phyloP scores from a whole-genome alignment of 2,888 invertebrate genomes.

The Aspidiotus rigidus region DNA sequence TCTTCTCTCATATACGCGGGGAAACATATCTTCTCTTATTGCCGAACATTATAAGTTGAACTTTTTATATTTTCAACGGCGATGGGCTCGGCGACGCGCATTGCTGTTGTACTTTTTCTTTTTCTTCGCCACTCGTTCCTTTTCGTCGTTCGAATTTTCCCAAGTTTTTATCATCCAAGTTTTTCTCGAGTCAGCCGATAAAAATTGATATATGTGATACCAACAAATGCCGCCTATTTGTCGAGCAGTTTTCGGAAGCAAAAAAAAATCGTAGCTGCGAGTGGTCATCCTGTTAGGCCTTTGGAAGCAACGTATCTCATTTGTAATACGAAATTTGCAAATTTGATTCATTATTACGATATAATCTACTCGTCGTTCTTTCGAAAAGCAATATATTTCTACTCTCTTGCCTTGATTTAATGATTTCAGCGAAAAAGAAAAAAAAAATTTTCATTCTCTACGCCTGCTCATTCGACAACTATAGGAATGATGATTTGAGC shows the following conservation, averaged over 20 bases:
- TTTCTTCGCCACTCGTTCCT: background rate
- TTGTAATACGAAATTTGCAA: no score
- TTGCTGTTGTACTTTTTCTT: background rate
- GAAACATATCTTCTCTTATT: conserved; percentile 25
- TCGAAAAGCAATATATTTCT: no score
- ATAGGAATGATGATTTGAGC: no score
- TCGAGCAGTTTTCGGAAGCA: conserved; percentile 19
- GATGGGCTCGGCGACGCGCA: conserved; percentile 11
- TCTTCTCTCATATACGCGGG: background rate
- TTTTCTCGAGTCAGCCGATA: conserved; percentile 25
- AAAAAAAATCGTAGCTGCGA: conserved; percentile 22
- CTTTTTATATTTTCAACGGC: conserved; percentile 22
- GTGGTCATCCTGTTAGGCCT: conserved; percentile 21
- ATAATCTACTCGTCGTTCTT: no score
- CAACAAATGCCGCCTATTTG: conserved; percentile 31
- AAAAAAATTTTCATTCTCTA: no score
- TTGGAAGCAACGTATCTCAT: background rate
- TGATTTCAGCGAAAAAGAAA: no score
- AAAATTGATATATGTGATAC: conserved; percentile 30
- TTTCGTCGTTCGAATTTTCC: background rate
- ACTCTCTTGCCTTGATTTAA: no score
- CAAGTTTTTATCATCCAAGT: conserved; percentile 28
- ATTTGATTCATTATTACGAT: no score
- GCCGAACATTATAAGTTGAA: conserved; percentile 27
- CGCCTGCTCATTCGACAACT: no score